A percentile compares a stretch with the other conserved stretches of the same genome.
These are phyloP conservation scores for Platygyra sinensis DNA, from an alignment of 64 coral and sea anemone species.

Conservation along the genomic window DNA sequence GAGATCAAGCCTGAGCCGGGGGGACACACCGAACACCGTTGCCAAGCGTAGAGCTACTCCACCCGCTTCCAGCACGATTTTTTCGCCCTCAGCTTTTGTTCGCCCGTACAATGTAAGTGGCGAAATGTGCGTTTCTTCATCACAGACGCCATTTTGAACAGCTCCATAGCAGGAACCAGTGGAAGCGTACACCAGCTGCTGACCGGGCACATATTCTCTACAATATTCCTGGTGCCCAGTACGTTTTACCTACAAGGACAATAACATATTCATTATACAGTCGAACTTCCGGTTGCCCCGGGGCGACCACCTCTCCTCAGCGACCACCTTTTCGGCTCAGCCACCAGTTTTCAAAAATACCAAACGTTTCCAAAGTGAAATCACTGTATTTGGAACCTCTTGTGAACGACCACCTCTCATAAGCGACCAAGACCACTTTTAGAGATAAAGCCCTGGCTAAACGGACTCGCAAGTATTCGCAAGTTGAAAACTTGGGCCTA, in stretches of 20 bases:
- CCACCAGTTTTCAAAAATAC: no score
- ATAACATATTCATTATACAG: background rate
- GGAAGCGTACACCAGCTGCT: slow-evolving; percentile 86
- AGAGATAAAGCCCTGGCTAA: no score
- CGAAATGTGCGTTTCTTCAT: slow-evolving; percentile 86
- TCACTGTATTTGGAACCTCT: no score
- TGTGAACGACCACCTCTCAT: no score
- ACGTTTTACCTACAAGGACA: slow-evolving; percentile 60
- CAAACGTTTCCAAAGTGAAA: no score
- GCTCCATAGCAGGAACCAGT: slow-evolving; percentile 98
- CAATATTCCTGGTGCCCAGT: slow-evolving; percentile 89
- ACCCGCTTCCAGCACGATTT: slow-evolving; percentile 59
- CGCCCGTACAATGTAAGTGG: slow-evolving; percentile 92
- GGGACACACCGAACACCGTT: slow-evolving; percentile 95
- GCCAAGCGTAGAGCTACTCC: slow-evolving; percentile 87
- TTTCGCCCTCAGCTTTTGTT: slow-evolving; percentile 87
- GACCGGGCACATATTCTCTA: slow-evolving; percentile 54
- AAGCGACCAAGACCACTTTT: no score
- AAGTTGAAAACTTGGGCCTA: no score
- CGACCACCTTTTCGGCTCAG: no score
- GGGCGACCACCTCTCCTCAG: no score
- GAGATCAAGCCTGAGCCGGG: slow-evolving; percentile 86
- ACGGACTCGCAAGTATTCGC: no score
- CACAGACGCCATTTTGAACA: slow-evolving; percentile 78
- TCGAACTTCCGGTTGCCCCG: no score